Conservation (phyloP, 2,888 invertebrate genomes). For the Lathronympha strigana region DNA sequence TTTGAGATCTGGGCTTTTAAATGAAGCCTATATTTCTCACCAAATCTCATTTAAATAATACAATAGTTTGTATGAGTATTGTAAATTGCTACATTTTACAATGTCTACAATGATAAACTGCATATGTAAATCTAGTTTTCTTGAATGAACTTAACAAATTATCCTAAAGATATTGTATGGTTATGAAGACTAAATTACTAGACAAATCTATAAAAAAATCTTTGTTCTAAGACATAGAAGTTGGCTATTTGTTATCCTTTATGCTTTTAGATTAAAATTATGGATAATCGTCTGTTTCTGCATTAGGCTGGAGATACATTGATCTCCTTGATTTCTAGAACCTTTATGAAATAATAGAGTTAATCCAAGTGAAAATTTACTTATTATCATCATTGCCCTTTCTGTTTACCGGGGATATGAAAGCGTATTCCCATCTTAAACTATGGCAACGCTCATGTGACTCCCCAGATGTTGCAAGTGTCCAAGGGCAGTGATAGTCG, state of each 20-base stretch:
- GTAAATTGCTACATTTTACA: slow-evolving; percentile 3
- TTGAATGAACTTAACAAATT: background rate
- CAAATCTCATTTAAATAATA: slow-evolving; percentile 1
- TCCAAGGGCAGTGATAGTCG: too few relatives aligned
- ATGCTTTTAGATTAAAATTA: background rate
- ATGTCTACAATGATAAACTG: slow-evolving; percentile 3
- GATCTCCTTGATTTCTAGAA: too few relatives aligned
- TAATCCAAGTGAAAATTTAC: too few relatives aligned
- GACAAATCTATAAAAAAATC: background rate
- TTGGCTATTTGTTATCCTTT: background rate
- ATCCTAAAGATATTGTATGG: background rate
- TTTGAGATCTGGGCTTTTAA: too few relatives aligned
- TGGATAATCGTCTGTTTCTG: background rate
- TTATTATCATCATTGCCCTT: too few relatives aligned
- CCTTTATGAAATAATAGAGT: too few relatives aligned
- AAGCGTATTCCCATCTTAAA: too few relatives aligned
- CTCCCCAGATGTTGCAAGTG: too few relatives aligned
- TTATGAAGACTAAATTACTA: background rate
- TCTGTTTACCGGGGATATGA: too few relatives aligned
- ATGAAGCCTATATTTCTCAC: background rate
- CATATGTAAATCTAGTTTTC: slow-evolving; percentile 6
- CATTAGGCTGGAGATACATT: too few relatives aligned
- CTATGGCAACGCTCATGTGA: too few relatives aligned
- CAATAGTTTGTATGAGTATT: background rate
- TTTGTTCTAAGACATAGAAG: background rate